Evolutionary conservation across 37 sponge, comb jelly and placozoan species (phyloP).

Genomic region (Hormiphora californensis): DNA sequence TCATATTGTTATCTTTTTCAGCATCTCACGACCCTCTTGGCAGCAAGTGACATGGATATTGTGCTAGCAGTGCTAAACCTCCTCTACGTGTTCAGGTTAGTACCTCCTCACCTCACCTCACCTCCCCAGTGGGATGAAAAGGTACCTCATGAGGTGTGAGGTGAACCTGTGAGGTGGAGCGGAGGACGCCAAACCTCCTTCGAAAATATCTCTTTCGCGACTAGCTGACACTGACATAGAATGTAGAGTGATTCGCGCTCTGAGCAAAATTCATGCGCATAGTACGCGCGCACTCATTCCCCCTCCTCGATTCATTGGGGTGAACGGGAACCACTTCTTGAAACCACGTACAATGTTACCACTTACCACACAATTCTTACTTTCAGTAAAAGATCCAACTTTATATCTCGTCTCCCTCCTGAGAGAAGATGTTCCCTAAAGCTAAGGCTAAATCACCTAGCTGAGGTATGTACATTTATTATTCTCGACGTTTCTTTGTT

Average conservation of each 20-base stretch:
- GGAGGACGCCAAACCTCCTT: too few relatives aligned
- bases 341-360: not conserved
- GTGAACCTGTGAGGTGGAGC: too few relatives aligned
- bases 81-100: slow-evolving; percentile 87
- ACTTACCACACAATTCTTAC: not conserved
- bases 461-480: slow-evolving; percentile 64
- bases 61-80: slow-evolving; percentile 91
- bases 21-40: slow-evolving; percentile 78
- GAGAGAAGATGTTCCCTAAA: slow-evolving; percentile 66
- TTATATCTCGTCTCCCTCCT: slow-evolving; percentile 70
- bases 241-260: too few relatives aligned
- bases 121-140: too few relatives aligned
- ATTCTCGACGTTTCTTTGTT: not conserved
- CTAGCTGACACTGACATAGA: too few relatives aligned
- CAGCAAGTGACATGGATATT: slow-evolving; percentile 81
- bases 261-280: too few relatives aligned
- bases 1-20: slow-evolving; percentile 47
- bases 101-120: not conserved
- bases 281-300: too few relatives aligned
- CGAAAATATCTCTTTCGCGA: too few relatives aligned
- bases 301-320: too few relatives aligned
- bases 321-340: not conserved
- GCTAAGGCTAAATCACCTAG: slow-evolving; percentile 72
- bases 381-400: slow-evolving; percentile 88
- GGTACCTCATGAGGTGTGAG: too few relatives aligned